Evolutionary conservation across 2,797 vertebrate species (phyloP).

Genomic region (Brachymystax lenok): DNA sequence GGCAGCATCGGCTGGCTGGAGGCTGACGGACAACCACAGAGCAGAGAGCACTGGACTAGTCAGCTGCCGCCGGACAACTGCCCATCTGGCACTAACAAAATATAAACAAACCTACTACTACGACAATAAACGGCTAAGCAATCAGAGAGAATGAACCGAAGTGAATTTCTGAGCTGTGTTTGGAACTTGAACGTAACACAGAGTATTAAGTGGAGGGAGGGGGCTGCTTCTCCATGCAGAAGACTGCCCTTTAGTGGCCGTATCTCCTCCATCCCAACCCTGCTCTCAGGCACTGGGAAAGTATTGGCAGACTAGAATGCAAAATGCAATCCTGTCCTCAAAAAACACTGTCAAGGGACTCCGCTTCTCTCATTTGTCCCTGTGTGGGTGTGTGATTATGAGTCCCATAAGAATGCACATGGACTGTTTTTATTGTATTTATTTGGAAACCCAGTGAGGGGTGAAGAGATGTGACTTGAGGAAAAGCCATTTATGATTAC

Average conservation of each 20-base stretch:
- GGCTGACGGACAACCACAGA: constrained; percentile 34
- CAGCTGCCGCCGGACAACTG: constrained; percentile 12
- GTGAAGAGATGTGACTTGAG: constrained; percentile 64
- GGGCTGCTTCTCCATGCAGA: constrained; percentile 10
- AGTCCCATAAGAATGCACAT: constrained; percentile 63
- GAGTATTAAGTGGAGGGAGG: constrained; percentile 34
- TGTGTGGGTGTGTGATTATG: constrained; percentile 37
- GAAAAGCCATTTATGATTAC: constrained; percentile 85
- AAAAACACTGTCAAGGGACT: constrained; percentile 6
- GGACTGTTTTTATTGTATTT: constrained; percentile 78
- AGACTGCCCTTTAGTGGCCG: constrained; percentile 30
- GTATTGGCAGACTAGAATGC: constrained; percentile 46
- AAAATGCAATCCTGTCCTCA: constrained; percentile 27
- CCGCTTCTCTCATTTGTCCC: constrained; percentile 33
- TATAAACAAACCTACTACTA: constrained; percentile 51
- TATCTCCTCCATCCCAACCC: constrained; percentile 11
- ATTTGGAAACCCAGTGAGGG: constrained; percentile 70
- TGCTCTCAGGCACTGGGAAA: constrained; percentile 34
- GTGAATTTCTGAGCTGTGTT: constrained; percentile 14
- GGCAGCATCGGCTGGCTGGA: constrained; percentile 29
- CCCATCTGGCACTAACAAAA: constrained; percentile 62
- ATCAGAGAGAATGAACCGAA: constrained; percentile 26
- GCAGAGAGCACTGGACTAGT: constrained; percentile 21
- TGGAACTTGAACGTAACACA: constrained; percentile 14
- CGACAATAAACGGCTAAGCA: constrained; percentile 6